Evolutionary conservation across 2,797 vertebrate genomes (phyloP).

Genomic region (Rhabdomys pumilio): DNA sequence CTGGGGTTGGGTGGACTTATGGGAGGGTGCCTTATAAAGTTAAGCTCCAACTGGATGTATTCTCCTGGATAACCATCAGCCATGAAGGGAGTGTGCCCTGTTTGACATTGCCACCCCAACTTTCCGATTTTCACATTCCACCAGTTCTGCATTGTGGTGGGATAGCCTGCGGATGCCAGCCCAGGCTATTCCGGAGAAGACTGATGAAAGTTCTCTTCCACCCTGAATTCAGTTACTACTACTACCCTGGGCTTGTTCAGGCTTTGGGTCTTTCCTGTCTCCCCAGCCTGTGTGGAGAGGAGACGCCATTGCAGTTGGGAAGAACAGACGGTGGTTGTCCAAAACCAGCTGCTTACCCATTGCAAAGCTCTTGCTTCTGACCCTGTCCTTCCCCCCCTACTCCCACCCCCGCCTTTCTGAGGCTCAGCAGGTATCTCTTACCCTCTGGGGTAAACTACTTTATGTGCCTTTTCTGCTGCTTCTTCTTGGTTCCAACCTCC

Average conservation of each 20-base stretch:
- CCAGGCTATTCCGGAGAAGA: background rate
- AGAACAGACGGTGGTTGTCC: accelerated
- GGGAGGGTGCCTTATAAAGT: accelerated
- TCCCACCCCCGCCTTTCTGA: background rate
- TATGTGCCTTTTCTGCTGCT: accelerated
- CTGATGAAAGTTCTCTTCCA: too few relatives aligned
- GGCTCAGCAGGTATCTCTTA: accelerated
- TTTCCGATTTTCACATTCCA: accelerated
- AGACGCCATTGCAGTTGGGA: accelerated
- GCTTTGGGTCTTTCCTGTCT: background rate
- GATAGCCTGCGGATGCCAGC: accelerated
- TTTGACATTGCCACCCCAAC: accelerated
- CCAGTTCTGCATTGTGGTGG: too few relatives aligned
- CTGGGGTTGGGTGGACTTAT: background rate
- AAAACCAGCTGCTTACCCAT: accelerated
- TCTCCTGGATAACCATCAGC: accelerated
- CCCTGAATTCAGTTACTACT: accelerated
- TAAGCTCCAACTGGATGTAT: accelerated
- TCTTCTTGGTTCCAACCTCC: accelerated
- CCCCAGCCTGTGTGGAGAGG: background rate
- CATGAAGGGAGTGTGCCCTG: accelerated
- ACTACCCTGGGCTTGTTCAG: background rate
- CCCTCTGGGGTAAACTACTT: accelerated
- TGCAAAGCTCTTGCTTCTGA: background rate
- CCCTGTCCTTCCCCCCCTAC: background rate